phyloP scores from a whole-genome alignment of 2,113 vertebrate genomes.

The Hypanus sabinus region DNA sequence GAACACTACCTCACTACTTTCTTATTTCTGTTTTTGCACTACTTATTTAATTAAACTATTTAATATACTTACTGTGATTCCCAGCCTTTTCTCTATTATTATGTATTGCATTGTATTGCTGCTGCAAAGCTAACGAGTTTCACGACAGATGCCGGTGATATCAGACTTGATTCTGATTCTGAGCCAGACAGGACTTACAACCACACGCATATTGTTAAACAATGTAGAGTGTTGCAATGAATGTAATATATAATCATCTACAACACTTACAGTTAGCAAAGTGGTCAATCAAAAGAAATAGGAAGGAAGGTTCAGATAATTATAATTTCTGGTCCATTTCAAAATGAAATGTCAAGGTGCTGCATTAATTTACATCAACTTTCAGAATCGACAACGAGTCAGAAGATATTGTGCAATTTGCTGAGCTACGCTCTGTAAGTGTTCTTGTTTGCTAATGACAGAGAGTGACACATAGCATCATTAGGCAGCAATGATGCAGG shows the following conservation, averaged over 20 bases:
- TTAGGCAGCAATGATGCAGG: not conserved
- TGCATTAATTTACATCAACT: not conserved
- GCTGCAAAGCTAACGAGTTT: too few relatives aligned
- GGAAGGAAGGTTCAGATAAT: not conserved
- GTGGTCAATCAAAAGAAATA: not conserved
- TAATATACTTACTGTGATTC: too few relatives aligned
- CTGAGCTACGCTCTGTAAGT: not conserved
- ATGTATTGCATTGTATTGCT: too few relatives aligned
- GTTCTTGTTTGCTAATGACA: not conserved
- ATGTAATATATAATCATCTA: not conserved
- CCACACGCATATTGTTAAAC: not conserved
- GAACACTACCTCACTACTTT: too few relatives aligned
- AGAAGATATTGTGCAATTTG: not conserved
- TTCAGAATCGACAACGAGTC: not conserved
- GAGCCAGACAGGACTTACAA: not conserved
- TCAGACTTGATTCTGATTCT: too few relatives aligned
- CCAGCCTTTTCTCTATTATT: too few relatives aligned
- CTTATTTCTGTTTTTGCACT: too few relatives aligned
- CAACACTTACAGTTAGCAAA: not conserved
- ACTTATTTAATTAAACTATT: too few relatives aligned
- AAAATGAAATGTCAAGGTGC: not conserved
- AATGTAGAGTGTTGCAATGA: not conserved
- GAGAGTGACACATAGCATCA: not conserved
- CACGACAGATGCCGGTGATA: too few relatives aligned
- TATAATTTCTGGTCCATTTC: slow-evolving; percentile 16